Percentiles rank a stretch among this genome's conserved stretches.
Evolutionary conservation across 2,797 vertebrate species (phyloP).

Genomic region (Micrastur ruficollis): DNA sequence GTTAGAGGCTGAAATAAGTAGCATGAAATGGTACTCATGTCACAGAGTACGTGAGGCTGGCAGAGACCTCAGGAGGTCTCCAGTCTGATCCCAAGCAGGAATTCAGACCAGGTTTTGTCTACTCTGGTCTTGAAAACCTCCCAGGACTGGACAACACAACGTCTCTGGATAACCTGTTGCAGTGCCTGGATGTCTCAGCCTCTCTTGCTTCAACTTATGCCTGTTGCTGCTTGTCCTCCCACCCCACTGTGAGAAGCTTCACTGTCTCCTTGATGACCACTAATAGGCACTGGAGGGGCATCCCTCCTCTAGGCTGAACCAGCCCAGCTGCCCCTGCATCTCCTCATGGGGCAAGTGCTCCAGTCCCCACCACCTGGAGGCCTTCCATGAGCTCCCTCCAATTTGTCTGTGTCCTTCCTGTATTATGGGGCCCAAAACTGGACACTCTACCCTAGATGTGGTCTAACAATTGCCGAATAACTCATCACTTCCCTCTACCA

Average conservation of each 20-base stretch:
- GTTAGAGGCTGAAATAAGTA: not conserved
- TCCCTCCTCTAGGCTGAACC: not conserved
- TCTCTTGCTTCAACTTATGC: not conserved
- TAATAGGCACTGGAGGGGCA: rapidly evolving
- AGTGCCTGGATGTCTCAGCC: not conserved
- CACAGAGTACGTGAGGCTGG: not conserved
- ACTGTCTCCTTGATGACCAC: not conserved
- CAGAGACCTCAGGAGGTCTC: not conserved
- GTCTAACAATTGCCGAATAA: not conserved
- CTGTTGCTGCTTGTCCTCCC: not conserved
- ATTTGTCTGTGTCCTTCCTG: not conserved
- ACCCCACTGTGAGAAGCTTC: not conserved
- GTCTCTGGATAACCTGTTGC: not conserved
- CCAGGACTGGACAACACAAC: not conserved
- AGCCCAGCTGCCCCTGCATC: not conserved
- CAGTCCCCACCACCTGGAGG: not conserved
- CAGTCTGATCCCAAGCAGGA: not conserved
- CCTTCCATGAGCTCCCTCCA: not conserved
- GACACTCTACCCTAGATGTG: not conserved
- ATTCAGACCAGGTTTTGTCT: not conserved
- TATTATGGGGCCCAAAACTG: too few species aligned
- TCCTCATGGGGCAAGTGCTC: not conserved
- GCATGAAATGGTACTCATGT: not conserved
- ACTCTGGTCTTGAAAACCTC: not conserved
- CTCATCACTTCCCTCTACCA: not conserved